Evolutionary conservation across 2,113 vertebrate genomes (phyloP).

Genomic region (Brachyhypopomus gauderio): DNA sequence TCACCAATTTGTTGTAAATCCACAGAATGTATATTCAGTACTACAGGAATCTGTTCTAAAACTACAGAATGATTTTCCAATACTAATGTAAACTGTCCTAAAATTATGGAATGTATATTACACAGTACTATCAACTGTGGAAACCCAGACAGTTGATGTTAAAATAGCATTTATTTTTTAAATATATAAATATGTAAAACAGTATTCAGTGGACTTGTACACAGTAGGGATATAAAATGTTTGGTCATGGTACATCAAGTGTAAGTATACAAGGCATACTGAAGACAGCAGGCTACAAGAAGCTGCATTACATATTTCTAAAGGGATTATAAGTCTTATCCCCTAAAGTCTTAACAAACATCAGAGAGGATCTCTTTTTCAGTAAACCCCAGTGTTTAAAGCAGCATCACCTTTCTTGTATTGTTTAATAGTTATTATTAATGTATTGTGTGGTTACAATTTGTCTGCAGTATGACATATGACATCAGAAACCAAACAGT

Average conservation of each 20-base stretch:
- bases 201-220: slow-evolving; percentile 63
- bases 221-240: slow-evolving; percentile 72
- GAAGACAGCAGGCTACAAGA: slow-evolving; percentile 47
- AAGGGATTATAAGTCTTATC: slow-evolving; percentile 26
- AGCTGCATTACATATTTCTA: slow-evolving; percentile 31
- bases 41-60: too few species aligned
- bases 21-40: too few species aligned
- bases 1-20: too few species aligned
- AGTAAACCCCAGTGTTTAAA: slow-evolving; percentile 20
- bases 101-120: too few species aligned
- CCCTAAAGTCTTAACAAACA: slow-evolving; percentile 4
- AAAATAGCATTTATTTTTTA: slow-evolving; percentile 71
- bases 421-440: not conserved
- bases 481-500: slow-evolving; percentile 23
- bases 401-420: slow-evolving; percentile 3
- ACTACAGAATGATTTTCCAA: too few species aligned
- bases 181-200: slow-evolving; percentile 72
- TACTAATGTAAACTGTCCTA: too few species aligned
- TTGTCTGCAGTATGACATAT: not conserved
- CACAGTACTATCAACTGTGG: too few species aligned
- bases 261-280: slow-evolving; percentile 59
- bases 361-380: not conserved
- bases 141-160: slow-evolving; percentile 56
- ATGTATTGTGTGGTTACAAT: slow-evolving; percentile 18
- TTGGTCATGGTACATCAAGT: slow-evolving; percentile 58